Percentiles rank a stretch among this genome's conserved stretches.
Conservation (phyloP, 1,140 invertebrate species). For the Vanessa tameamea region DNA sequence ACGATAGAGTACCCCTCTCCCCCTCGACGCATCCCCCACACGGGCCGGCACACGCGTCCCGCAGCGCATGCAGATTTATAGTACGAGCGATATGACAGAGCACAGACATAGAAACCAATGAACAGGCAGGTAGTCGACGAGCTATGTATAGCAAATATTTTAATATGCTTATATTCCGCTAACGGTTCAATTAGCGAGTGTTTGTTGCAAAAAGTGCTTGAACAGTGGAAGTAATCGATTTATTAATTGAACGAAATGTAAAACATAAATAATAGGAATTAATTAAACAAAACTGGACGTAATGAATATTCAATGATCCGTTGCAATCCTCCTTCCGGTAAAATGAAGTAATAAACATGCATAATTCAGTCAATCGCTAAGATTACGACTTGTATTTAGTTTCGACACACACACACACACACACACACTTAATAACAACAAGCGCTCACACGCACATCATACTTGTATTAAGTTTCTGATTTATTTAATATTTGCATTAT, state of each 20-base stretch:
- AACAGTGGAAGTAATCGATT: background rate
- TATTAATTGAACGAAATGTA: slow-evolving; percentile 6
- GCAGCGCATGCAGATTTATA: slow-evolving; percentile 68
- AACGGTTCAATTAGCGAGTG: background rate
- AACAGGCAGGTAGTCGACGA: background rate
- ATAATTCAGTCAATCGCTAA: too few relatives aligned
- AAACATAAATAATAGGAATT: background rate
- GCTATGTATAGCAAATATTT: too few relatives aligned
- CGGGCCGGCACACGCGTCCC: slow-evolving; percentile 33
- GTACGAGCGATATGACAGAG: slow-evolving; percentile 40
- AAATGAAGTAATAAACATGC: background rate
- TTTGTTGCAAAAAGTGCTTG: background rate
- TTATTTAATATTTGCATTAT: too few relatives aligned
- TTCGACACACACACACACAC: background rate
- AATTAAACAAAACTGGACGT: background rate
- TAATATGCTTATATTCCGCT: too few relatives aligned
- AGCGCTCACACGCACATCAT: too few relatives aligned
- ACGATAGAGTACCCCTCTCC: slow-evolving; percentile 22
- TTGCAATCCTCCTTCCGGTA: background rate
- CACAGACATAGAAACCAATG: background rate
- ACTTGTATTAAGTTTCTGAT: too few relatives aligned
- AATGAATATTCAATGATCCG: slow-evolving; percentile 1
- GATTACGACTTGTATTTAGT: background rate
- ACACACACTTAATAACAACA: too few relatives aligned
- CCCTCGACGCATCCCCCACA: slow-evolving; percentile 21